Base-by-base conservation (phyloP, 2,888 invertebrate genomes). In the Drosophila mimetica region DNA sequence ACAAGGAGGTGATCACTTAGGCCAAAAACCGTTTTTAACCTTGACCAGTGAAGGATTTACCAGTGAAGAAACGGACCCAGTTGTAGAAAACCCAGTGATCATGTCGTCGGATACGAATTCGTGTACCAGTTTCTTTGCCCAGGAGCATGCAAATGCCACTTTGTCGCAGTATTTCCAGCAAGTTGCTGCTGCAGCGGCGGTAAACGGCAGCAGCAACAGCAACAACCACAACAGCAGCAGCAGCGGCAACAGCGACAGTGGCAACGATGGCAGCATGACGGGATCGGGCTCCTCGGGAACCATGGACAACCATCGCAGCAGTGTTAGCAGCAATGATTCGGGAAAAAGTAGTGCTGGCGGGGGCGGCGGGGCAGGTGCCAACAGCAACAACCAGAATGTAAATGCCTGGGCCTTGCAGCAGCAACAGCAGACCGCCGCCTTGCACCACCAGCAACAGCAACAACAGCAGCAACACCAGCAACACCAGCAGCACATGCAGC, bases 131-230 rank as follows among this genome's bases (percentile, higher is more conserved):
- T 91, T 90, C 79, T 91, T 89, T 59, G 70, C 66, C 30, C 89
- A 89, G 74, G 91, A 91, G 71, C 90, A 90, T 50, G 84, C 89
- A 14, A 91, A 77, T 71, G 75, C 82, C 11, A 82, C 86, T 18
- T 39, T 91, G 52, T 89, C 89, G 73, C 90, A 90, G 72, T 91
- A 91, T 63, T 90, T 91, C 52, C 90, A 90, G 55, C 90, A 86
- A 20, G 79, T 88, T 25, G 82, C 86, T 2, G 82, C 89, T 0
- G 87, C 83, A 5, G 83, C 79, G 1, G 75, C 78, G 3, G 78
- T 73, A 36, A 75, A 72, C 13, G 74, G 66, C 46, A 71, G 58
- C 28, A 67, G 53, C 50, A 72, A 51, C 36, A 66, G 58, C 61
- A 75, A 41, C 55, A 77, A 5, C 61, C 77, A 2, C 67, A 66